Evolutionary conservation across 2,113 vertebrate genomes (phyloP).

Genomic region (Pterophyllum scalare): DNA sequence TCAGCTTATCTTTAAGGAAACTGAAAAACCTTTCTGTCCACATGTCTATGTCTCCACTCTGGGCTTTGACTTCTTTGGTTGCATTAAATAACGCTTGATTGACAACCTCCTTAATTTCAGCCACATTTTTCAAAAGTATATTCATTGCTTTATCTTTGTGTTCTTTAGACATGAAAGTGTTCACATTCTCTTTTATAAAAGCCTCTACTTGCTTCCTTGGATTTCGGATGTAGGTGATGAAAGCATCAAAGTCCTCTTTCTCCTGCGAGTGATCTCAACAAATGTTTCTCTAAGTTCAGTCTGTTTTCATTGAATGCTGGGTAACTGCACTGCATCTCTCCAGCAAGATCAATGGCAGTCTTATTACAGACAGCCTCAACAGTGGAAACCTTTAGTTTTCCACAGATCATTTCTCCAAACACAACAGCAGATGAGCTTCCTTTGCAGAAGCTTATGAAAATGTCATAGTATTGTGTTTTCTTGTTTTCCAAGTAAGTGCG

Average conservation of each 20-base stretch:
- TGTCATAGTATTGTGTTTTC: constrained; percentile 71
- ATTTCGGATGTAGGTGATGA: too few species aligned
- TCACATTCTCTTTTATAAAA: too few species aligned
- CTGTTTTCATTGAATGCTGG: too few species aligned
- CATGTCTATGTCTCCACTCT: neutral
- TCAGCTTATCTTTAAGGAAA: neutral
- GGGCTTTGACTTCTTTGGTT: constrained; percentile 7
- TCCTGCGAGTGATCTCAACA: too few species aligned
- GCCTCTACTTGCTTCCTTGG: too few species aligned
- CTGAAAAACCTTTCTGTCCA: constrained; percentile 55
- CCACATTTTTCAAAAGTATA: constrained; percentile 34
- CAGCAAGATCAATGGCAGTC: too few species aligned
- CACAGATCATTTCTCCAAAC: constrained; percentile 76
- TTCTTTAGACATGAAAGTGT: constrained; percentile 12
- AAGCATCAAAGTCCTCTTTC: too few species aligned
- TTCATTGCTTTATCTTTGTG: neutral
- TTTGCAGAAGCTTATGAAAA: constrained; percentile 71
- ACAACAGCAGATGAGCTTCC: constrained; percentile 71
- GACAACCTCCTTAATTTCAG: neutral
- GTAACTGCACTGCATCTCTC: too few species aligned
- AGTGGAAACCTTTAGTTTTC: constrained; percentile 69
- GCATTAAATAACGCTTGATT: constrained; percentile 44
- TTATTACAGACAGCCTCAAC: constrained; percentile 8
- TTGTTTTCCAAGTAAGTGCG: constrained; percentile 60
- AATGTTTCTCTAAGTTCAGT: too few species aligned